Evolutionary conservation across 2,888 invertebrate species (phyloP).

Genomic region (Ochropleura plecta): DNA sequence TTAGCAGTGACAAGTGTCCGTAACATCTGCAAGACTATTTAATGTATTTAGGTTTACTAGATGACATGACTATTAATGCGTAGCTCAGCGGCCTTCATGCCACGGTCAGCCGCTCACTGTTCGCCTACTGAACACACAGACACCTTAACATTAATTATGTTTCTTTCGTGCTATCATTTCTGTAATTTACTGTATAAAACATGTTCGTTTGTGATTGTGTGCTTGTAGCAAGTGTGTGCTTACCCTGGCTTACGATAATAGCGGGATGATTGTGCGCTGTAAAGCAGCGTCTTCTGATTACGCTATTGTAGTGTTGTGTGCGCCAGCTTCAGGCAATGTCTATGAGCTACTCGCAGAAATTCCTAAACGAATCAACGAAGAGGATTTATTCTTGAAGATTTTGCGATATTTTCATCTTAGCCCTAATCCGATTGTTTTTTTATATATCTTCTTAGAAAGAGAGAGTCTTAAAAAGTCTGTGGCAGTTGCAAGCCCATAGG

Average conservation of each 20-base stretch:
- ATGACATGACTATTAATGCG: neutral
- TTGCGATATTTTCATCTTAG: neutral
- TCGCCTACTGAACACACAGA: neutral
- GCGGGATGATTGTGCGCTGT: constrained; percentile 34
- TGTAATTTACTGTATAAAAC: neutral
- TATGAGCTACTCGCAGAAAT: neutral
- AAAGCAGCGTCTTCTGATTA: constrained; percentile 44
- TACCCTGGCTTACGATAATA: constrained; percentile 39
- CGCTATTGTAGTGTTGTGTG: constrained; percentile 36
- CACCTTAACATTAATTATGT: neutral
- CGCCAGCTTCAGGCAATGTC: constrained; percentile 9
- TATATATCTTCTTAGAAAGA: too few relatives aligned
- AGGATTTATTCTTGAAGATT: neutral
- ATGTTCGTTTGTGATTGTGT: constrained; percentile 11
- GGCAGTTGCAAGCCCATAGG: neutral
- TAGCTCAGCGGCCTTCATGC: neutral
- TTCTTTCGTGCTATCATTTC: neutral
- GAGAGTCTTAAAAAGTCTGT: too few relatives aligned
- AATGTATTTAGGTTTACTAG: neutral
- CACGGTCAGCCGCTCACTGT: neutral
- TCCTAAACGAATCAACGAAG: neutral
- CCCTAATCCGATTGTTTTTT: neutral
- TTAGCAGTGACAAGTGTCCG: neutral
- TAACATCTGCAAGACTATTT: neutral
- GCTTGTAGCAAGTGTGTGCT: neutral